phyloP scores from a whole-genome alignment of 2,888 invertebrate species.

The Parapristionchus giblindavisi region DNA sequence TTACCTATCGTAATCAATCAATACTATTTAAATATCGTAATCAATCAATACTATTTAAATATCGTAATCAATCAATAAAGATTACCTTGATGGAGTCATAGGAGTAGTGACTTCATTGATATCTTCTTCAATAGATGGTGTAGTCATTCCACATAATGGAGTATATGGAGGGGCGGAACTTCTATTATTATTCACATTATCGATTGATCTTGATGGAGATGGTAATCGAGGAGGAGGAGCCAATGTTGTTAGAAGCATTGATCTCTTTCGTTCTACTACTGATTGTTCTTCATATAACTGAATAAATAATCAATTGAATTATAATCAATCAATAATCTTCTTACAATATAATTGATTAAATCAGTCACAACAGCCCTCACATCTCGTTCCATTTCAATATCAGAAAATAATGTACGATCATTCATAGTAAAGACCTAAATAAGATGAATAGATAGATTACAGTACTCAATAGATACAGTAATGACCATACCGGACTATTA shows the following conservation, averaged over 20 bases:
- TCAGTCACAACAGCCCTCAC: conserved; percentile 54
- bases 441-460: neutral
- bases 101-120: neutral
- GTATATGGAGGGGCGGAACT: neutral
- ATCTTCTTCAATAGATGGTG: too few species aligned
- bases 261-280: conserved; percentile 53
- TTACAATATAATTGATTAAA: conserved; percentile 56
- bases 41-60: neutral
- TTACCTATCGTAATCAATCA: neutral
- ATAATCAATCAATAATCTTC: neutral
- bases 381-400: conserved; percentile 40
- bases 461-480: neutral
- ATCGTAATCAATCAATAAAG: neutral
- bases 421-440: conserved; percentile 30
- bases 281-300: conserved; percentile 56
- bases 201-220: conserved; percentile 21
- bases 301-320: neutral
- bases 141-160: too few species aligned
- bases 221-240: conserved; percentile 33
- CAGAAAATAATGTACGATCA: conserved; percentile 10
- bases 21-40: too few species aligned
- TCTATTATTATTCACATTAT: neutral
- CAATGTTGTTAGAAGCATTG: conserved; percentile 42
- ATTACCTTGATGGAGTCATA: conserved; percentile 18
- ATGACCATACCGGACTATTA: conserved; percentile 20